phyloP scores from a whole-genome alignment of 2,797 vertebrate species.

The Gymnothorax reevesii region DNA sequence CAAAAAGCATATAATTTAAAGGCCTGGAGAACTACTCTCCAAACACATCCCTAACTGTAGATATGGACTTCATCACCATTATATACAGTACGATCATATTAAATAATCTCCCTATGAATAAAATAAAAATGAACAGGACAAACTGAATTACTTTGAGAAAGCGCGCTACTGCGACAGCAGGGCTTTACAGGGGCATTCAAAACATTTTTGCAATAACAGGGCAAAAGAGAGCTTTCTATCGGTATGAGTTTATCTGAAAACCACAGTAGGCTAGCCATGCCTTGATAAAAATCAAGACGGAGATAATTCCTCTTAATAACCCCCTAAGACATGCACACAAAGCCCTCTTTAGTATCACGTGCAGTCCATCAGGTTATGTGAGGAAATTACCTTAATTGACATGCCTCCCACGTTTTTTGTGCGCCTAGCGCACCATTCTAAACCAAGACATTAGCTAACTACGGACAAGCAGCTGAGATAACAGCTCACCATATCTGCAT shows the following conservation, averaged over 20 bases:
- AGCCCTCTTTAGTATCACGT: background rate
- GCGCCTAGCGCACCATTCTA: conserved; percentile 44
- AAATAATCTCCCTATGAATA: background rate
- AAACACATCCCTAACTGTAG: background rate
- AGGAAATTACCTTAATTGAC: conserved; percentile 44
- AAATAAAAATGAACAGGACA: background rate
- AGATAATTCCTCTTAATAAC: conserved; percentile 21
- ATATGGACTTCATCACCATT: background rate
- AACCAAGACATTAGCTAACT: background rate
- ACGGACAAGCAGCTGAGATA: conserved; percentile 46
- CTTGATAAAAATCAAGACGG: conserved; percentile 28
- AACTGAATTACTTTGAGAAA: background rate
- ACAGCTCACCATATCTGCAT: conserved; percentile 44
- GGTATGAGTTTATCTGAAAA: background rate
- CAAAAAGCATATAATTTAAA: background rate
- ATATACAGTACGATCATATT: background rate
- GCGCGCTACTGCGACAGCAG: background rate
- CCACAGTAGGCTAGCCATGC: background rate
- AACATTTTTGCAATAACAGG: background rate
- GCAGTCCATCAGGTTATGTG: conserved; percentile 35
- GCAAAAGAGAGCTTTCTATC: background rate
- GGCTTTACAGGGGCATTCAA: background rate
- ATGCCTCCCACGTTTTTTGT: conserved; percentile 45
- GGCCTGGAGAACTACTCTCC: background rate
- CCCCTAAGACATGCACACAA: conserved; percentile 21